Evolutionary conservation across 2,888 invertebrate genomes (phyloP), one percentile per base, ranked within the genome.

Genomic region (Epinotia bilunana): DNA sequence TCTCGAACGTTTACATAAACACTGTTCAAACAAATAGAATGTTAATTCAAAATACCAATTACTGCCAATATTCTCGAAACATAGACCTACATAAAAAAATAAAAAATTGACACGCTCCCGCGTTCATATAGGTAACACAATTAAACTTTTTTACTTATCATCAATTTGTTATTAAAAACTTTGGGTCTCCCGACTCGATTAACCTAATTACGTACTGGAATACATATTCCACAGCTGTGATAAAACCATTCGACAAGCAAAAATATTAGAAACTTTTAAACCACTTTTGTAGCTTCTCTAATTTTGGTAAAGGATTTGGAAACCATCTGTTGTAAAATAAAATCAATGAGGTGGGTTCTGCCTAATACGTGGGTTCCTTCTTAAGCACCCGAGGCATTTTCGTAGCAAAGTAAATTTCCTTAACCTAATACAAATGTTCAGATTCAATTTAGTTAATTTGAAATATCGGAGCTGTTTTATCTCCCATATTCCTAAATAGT

Each of bases 81-180:
- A n/a, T 43, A 73, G 28, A 61, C 53, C 2, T 5, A n/a, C n/a
- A n/a, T n/a, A n/a, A 53, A 33, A n/a, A 53, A 65, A 33, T 49
- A 18, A 16, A 61, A 67, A 72, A 33, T 49, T 58, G 49, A 6
- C 5, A 16, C 16, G 53, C 57, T 4, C 33, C 49, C 57, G 68
- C 23, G 28, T 18, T 65, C 57, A 13, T 23, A 65, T n/a, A n/a
- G n/a, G n/a, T n/a, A 70, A 74, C 18, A 64, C 70, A 74, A 73
- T 74, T 70, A 49, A 74, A 74, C 70, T 70, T 64, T 33, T 49
- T 20, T 49, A 64, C n/a, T 74, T 74, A 70, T 74, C 63, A 23
- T 53, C 58, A 63, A 23, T 64, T 33, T 20, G 43, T 49, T 74
- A 43, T 16, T 39, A 57, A 63, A 60, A 49, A 64, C 23, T 74